These are phyloP conservation scores for Eupeodes luniger DNA, from an alignment of 2,888 invertebrate genomes.

Conservation along the genomic window DNA sequence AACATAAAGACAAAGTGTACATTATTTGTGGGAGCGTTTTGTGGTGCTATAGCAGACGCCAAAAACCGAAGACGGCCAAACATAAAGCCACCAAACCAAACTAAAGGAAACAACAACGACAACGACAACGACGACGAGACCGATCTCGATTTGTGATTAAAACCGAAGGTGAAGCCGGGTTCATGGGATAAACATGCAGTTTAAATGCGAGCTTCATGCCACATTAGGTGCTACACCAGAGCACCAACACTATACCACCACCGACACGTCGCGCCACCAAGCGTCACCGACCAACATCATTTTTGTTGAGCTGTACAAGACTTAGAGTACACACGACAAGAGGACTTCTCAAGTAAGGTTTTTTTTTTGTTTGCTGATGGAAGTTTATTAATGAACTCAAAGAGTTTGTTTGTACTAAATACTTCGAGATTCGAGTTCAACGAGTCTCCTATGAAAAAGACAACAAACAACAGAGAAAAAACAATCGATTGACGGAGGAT, in stretches of 20 bases:
- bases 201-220: conserved; percentile 76
- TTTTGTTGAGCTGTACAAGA: conserved; percentile 11
- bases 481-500: neutral
- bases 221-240: conserved; percentile 71
- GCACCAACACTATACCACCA: conserved; percentile 43
- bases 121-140: conserved; percentile 52
- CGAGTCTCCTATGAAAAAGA: neutral
- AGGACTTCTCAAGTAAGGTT: conserved; percentile 17
- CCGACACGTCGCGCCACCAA: neutral
- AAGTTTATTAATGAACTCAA: conserved; percentile 69
- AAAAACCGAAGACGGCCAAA: conserved; percentile 64
- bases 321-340: conserved; percentile 37
- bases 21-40: conserved; percentile 64
- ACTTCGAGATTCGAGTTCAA: conserved; percentile 38
- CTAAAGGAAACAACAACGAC: conserved; percentile 31
- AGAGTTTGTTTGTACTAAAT: conserved; percentile 58
- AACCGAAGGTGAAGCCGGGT: conserved; percentile 75
- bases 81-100: conserved; percentile 19
- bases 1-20: conserved; percentile 30
- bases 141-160: conserved; percentile 73
- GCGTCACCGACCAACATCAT: conserved; percentile 14
- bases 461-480: neutral
- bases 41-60: conserved; percentile 34
- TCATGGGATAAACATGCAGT: conserved; percentile 77
- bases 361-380: neutral